phyloP scores from a whole-genome alignment of 2,888 invertebrate species.

The Myopa tessellatipennis region DNA sequence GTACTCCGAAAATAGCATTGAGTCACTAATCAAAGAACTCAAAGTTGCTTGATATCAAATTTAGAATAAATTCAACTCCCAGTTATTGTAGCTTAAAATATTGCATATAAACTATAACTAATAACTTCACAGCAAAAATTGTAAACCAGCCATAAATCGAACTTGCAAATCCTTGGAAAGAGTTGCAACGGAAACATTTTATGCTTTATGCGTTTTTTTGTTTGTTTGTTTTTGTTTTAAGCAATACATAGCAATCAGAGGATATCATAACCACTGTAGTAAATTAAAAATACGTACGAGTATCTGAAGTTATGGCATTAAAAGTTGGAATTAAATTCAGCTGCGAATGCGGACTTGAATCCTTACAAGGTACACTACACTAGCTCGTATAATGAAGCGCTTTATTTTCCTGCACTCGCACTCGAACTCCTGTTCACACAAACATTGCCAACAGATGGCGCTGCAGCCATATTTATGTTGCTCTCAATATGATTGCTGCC shows the following conservation, averaged over 20 bases:
- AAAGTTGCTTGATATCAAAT: no score
- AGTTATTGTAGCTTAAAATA: background rate
- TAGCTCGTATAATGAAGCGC: background rate
- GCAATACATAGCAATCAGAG: background rate
- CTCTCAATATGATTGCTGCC: slow-evolving; percentile 26
- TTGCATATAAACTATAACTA: background rate
- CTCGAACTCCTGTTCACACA: background rate
- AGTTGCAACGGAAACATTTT: background rate
- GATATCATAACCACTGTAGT: slow-evolving; percentile 4
- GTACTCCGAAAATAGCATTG: no score
- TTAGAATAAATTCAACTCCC: background rate
- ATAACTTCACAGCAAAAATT: background rate
- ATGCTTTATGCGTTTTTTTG: background rate
- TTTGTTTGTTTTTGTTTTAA: background rate
- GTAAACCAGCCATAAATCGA: background rate
- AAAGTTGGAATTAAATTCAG: slow-evolving; percentile 28
- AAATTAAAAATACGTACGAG: slow-evolving; percentile 21
- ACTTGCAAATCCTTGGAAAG: background rate
- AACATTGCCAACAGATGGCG: slow-evolving; percentile 20
- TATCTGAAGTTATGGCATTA: slow-evolving; percentile 24
- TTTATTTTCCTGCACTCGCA: background rate
- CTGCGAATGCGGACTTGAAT: slow-evolving; percentile 9
- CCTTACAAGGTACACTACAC: slow-evolving; percentile 15
- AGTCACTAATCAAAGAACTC: no score
- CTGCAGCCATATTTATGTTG: slow-evolving; percentile 27